Evolutionary conservation across 1,140 invertebrate species (phyloP), one percentile per base, ranked within the genome.

Genomic region (Episyrphus balteatus): DNA sequence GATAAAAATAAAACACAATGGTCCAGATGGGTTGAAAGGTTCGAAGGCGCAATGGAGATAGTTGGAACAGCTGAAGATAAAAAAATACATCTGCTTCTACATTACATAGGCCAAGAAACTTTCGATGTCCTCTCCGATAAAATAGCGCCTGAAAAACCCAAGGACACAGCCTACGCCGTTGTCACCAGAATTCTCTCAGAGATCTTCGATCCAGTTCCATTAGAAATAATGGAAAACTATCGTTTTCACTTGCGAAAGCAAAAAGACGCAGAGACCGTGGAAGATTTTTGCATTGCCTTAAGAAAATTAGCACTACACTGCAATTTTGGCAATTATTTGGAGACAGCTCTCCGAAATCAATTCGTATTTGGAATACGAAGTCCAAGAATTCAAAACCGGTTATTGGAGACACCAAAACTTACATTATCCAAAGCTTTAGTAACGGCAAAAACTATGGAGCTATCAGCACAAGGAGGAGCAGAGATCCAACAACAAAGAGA

Each of bases 151-250:
- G 37, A 34, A 0, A 45, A 50, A 5, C 50, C 53, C 14, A 34
- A 51, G 31, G n/a, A 41, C 12, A 47, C 40, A 9, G 9, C 46
- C 12, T 47, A 42, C 33, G 31, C 21, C 11, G 14, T 31, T 13
- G 31, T 58, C 17, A 7, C 41, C 0, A 26, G 17, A 6, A 50
- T 50, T 33, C 37, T 57, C n/a, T n/a, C 47, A 36, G 42, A 54
- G 37, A 26, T 26, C 21, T 59, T 54, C 26, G 40, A 21, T 8
- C 52, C 52, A 11, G 42, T 37, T n/a, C 46, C 49, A 11, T 32
- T 56, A n/a, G 58, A 60, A 42, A 58, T 60, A 19, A 50, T 52
- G 3, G 53, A 58, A 19, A 54, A 50, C 41, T 58, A 53, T 32
- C 19, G 51, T 2, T 60, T 54, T 42, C 38, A 52, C 13, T 42